Evolutionary conservation across 2,113 vertebrate species (phyloP), one percentile per base, ranked within the genome.

Genomic region (Tenebrosternarchus preto): DNA sequence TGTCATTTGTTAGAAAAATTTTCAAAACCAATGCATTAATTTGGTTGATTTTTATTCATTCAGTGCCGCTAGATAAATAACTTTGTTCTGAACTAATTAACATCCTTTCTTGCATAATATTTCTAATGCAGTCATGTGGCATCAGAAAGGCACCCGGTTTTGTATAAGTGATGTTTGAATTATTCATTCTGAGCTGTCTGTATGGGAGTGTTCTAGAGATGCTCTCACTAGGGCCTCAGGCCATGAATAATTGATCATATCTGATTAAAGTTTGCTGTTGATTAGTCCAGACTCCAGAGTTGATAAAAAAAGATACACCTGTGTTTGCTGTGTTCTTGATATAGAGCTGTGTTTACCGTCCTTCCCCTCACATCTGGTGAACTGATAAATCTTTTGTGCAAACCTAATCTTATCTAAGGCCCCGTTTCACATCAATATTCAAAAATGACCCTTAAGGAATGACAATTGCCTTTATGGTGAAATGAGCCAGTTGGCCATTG

Each of bases 211-310:
- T 92, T 92, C 92, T 90, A 85, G 88, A 93, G 92, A 93, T 90
- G 88, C 86, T 87, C 87, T 89, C 79, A 72, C 87, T 80, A 88
- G 87, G n/a, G 91, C 92, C 92, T 91, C 91, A 88, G 90, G 91
- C 87, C 90, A 94, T 94, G 91, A 93, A 94, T 94, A 91, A 94
- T 94, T 93, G 91, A 94, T 92, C 89, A 90, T 79, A 90, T 90
- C 90, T 94, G 93, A 94, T 94, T 93, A 93, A 93, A 93, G 90
- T 94, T 94, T 91, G 89, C 92, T 68, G 85, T 93, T 88, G 91
- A 94, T 93, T 93, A 93, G 90, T 90, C 86, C 90, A 88, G 86
- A 90, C 88, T 90, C 89, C 85, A 86, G 87, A 85, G 88, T 86
- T 91, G 87, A 92, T 92, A 89, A 91, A 92, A 46, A 90, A 87